Evolutionary conservation across 35 echinoderm and acorn worm genomes (phyloP), one percentile per base, ranked within the genome.

Genomic region (Strongylocentrotus purpuratus): DNA sequence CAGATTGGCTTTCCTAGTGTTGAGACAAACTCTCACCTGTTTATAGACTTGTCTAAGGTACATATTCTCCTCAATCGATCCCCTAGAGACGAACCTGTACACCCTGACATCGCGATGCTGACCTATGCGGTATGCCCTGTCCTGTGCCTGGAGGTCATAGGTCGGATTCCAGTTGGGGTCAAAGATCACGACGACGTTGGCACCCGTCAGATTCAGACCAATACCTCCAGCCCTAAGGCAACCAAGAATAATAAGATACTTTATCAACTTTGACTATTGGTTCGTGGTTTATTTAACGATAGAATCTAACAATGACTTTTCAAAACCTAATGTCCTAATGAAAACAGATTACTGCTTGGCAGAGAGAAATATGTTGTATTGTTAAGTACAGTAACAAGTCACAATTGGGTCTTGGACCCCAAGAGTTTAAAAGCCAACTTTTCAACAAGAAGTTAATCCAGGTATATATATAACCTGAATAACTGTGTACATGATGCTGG

Each of bases 1-100:
- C 35, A 41, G 35, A 41, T 41, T 1, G 3, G 3, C 35, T 41
- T 41, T 41, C 35, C 35, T 41, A 41, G 35, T 41, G 35, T 41
- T 41, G 35, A 41, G 35, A 41, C 35, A 59, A 59, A 59, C 52
- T 78, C 65, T 78, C 45, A 99, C 98, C 98, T 99, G 98, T 93
- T 99, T 99, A 55, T 99, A 99, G 32, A 99, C 65, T 90, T 99
- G 98, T 94, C 98, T 94, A 0, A 99, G 94, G 85, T 99, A 99
- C 98, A 99, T 99, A 85, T 99, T 99, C 61, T 99, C 98, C 88
- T 99, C 98, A n/a, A 99, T 97, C 28, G 96, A 97, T 31, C 98
- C 98, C 10, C 95, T 94, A 13, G 98, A 99, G 86, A 99, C 96
- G 17, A 99, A 95, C 35, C 98, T 48, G 88, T 96, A 99, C 25